A percentile compares a stretch with the other conserved stretches of the same genome.
Evolutionary conservation across 1,140 invertebrate genomes (phyloP).

Genomic region (Hycleus cichorii): DNA sequence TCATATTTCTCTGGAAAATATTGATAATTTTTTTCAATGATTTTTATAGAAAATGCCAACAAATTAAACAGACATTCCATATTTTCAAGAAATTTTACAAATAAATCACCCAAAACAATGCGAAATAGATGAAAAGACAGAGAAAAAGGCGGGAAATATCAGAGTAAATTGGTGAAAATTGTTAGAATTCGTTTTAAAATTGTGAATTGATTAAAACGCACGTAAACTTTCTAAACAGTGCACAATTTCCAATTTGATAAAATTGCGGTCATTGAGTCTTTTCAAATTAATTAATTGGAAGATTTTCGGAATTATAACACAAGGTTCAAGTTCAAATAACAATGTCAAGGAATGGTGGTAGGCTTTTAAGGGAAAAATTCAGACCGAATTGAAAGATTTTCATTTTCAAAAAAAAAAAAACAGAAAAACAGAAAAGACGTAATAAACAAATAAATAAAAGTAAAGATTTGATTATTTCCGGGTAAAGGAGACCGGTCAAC

Average conservation of each 20-base stretch:
- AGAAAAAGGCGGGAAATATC: too few relatives aligned
- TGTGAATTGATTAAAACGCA: too few relatives aligned
- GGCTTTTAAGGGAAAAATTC: neutral
- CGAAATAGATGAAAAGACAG: too few relatives aligned
- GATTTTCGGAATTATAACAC: neutral
- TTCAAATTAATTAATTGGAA: slow-evolving; percentile 1
- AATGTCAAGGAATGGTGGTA: neutral
- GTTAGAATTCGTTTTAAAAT: too few relatives aligned
- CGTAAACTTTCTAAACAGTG: too few relatives aligned
- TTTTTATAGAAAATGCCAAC: too few relatives aligned
- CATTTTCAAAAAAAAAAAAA: neutral
- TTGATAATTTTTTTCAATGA: too few relatives aligned
- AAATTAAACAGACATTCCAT: too few relatives aligned
- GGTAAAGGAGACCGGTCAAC: slow-evolving; percentile 3
- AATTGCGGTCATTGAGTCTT: slow-evolving; percentile 11
- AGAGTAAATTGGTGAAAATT: too few relatives aligned
- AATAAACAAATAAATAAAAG: slow-evolving; percentile 2
- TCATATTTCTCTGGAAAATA: too few relatives aligned
- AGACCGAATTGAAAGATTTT: neutral
- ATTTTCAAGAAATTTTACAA: too few relatives aligned
- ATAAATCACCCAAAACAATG: too few relatives aligned
- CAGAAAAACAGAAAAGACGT: neutral
- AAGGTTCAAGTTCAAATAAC: slow-evolving; percentile 11
- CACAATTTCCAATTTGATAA: neutral
- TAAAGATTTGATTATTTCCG: neutral